Base-by-base conservation (phyloP, 2,888 invertebrate genomes). In the Drosophila bunnanda region DNA sequence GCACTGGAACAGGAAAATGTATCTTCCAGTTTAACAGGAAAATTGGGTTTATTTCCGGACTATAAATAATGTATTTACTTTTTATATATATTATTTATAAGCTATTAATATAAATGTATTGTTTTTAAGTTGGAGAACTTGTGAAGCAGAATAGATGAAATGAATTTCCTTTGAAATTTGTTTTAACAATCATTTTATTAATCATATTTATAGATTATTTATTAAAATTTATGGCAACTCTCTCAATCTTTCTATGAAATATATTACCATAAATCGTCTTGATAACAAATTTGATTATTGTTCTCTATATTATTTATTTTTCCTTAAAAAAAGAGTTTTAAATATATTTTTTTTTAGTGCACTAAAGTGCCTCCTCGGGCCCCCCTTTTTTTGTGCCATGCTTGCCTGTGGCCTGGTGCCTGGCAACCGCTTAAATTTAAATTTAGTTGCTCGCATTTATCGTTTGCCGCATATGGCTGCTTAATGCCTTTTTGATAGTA, bases 351-450 rank as follows among this genome's bases (percentile, higher is more conserved):
- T 46, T 5, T 1, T 5, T 8, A n/a, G 64, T 65, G 65, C 20
- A 20, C 20, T 17, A 30, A 62, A 41, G 41, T 64, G 64, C 32
- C 32, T 57, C 62, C 46, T 36, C 48, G 46, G 3, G 2, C 2
- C 5, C 17, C 17, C 10, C 17, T 41, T 9, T 25, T 30, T n/a
- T 20, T 48, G 13, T 17, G 20, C 20, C 50, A n/a, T 60, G 62
- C 46, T 43, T 58, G 22, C 15, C 17, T n/a, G 46, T 34, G 50
- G 32, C 32, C 15, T 44, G 38, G 17, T 52, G 32, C 55, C 43
- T 76, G 73, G 64, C 72, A 82, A 86, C 72, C 66, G 72, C 80
- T 88, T 88, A 80, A 88, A 83, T 88, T 83, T 88, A 86, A 83
- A 88, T 83, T 88, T 80, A 78, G 70, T 59, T 59, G 69, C 79